Percentiles rank a stretch among this genome's conserved stretches.
phyloP scores from a whole-genome alignment of 2,888 invertebrate species.

The Drosophila rubida region DNA sequence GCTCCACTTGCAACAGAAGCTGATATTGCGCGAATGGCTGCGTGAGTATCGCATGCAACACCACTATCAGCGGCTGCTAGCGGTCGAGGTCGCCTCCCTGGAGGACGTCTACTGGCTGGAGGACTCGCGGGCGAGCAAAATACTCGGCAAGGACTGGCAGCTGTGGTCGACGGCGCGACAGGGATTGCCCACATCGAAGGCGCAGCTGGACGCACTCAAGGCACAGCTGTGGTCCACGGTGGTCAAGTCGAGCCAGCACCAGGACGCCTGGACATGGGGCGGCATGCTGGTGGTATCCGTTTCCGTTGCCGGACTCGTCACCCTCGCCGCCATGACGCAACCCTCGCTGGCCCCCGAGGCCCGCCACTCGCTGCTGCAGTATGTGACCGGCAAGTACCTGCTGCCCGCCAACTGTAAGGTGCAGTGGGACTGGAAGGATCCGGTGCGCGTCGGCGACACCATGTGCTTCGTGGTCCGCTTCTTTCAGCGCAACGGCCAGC shows the following conservation, averaged over 20 bases:
- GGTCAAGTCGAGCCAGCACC: slow-evolving; percentile 93
- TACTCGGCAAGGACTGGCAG: slow-evolving; percentile 92
- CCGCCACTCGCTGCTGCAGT: slow-evolving; percentile 94
- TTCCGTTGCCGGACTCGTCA: slow-evolving; percentile 94
- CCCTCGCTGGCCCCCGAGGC: slow-evolving; percentile 95
- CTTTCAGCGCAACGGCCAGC: slow-evolving; percentile 96
- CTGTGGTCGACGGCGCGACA: slow-evolving; percentile 93
- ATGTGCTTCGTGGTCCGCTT: slow-evolving; percentile 96
- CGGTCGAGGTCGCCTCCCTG: slow-evolving; percentile 92
- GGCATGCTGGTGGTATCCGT: slow-evolving; percentile 96
- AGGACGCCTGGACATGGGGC: slow-evolving; percentile 96
- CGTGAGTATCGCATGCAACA: slow-evolving; percentile 90
- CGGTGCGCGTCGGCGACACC: slow-evolving; percentile 94
- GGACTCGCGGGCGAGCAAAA: slow-evolving; percentile 91
- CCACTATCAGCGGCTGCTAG: slow-evolving; percentile 90
- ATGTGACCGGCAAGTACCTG: slow-evolving; percentile 96
- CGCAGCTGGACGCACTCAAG: slow-evolving; percentile 91
- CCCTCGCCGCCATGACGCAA: slow-evolving; percentile 95
- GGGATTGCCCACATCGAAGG: slow-evolving; percentile 92
- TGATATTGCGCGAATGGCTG: slow-evolving; percentile 94
- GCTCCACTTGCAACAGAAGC: slow-evolving; percentile 91
- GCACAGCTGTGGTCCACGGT: slow-evolving; percentile 94
- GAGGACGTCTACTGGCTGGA: slow-evolving; percentile 97
- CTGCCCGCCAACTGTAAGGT: slow-evolving; percentile 94
- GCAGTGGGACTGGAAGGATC: slow-evolving; percentile 95